Conservation (phyloP, 2,797 vertebrate species). For the Eulemur mongoz region DNA sequence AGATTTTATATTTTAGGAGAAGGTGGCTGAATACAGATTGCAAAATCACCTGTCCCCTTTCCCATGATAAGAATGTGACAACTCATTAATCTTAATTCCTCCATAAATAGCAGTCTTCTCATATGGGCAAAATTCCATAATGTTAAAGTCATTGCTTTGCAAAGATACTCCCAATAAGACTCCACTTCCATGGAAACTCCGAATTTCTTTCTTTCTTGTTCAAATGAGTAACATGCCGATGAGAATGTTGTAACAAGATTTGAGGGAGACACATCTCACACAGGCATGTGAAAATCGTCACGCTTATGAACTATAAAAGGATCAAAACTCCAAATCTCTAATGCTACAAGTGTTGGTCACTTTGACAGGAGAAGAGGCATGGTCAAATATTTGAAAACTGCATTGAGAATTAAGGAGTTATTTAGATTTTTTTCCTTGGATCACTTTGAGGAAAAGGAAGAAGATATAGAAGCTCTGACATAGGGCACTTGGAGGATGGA, state of each 20-base stretch:
- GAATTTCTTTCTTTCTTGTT: background rate
- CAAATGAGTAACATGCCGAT: background rate
- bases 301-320: background rate
- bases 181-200: background rate
- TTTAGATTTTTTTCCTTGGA: background rate
- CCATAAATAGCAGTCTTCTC: background rate
- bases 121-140: background rate
- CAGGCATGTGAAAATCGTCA: background rate
- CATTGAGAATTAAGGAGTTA: background rate
- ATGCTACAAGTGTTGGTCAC: background rate
- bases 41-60: slow-evolving; percentile 3
- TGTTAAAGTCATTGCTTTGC: background rate
- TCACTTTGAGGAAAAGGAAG: background rate
- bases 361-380: background rate
- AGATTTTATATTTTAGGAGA: slow-evolving; percentile 6
- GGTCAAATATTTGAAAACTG: background rate
- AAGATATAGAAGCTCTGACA: background rate
- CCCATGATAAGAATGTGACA: background rate
- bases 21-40: background rate
- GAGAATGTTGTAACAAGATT: background rate
- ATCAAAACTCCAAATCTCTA: background rate
- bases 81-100: slow-evolving; percentile 3
- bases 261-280: background rate
- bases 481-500: background rate
- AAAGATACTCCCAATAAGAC: background rate